phyloP scores from a whole-genome alignment of 2,888 invertebrate genomes.

The Melipona bicolor region DNA sequence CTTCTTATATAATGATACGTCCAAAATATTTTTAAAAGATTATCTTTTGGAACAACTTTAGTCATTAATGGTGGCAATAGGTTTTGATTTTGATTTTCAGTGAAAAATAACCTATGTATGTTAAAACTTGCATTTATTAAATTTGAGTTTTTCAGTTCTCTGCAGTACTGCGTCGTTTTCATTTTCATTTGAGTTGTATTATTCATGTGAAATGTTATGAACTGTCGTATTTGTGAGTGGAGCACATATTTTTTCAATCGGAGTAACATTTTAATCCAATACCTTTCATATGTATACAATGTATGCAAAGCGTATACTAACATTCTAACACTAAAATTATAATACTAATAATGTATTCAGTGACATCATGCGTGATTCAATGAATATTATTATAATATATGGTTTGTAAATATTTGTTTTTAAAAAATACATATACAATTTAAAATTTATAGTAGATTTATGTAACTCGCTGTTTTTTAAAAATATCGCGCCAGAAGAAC shows the following conservation, averaged over 20 bases:
- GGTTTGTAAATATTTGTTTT: background rate
- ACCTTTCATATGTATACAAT: background rate
- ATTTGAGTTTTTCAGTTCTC: background rate
- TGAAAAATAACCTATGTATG: slow-evolving; percentile 10
- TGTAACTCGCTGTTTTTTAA: background rate
- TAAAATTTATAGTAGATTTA: background rate
- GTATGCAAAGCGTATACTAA: background rate
- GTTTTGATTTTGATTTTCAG: background rate
- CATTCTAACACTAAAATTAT: background rate
- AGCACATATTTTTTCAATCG: slow-evolving; percentile 10
- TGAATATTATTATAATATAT: background rate
- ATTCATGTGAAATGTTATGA: background rate
- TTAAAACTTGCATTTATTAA: slow-evolving; percentile 5
- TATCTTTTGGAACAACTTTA: rapidly evolving
- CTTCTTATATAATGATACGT: background rate
- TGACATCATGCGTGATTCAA: background rate
- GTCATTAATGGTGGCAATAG: slow-evolving; percentile 39
- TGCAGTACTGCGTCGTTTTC: background rate
- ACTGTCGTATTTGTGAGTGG: slow-evolving; percentile 12
- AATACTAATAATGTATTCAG: too few species aligned
- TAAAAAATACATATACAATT: background rate
- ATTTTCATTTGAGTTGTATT: slow-evolving; percentile 1
- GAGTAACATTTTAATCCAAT: slow-evolving; percentile 25
- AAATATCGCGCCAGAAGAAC: background rate
- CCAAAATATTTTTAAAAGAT: rapidly evolving